phyloP scores from a whole-genome alignment of 2,888 invertebrate species.

The Nebria brevicollis region DNA sequence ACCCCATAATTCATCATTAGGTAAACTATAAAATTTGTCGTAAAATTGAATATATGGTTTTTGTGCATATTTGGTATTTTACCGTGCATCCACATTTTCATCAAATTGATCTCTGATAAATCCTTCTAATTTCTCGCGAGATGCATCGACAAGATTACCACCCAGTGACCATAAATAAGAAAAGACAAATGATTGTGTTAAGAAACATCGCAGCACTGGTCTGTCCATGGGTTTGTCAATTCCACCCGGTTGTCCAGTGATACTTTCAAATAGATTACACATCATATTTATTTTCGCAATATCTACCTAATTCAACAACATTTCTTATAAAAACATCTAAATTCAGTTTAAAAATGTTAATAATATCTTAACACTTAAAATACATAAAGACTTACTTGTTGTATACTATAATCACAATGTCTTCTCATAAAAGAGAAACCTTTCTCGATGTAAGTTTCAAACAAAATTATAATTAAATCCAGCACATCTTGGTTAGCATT shows the following conservation, averaged over 20 bases:
- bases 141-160: slow-evolving; percentile 80
- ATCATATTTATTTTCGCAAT: slow-evolving; percentile 83
- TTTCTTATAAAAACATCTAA: no score
- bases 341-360: no score
- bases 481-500: slow-evolving; percentile 68
- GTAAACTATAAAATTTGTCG: slow-evolving; percentile 67
- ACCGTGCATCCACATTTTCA: slow-evolving; percentile 74
- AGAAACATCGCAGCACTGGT: slow-evolving; percentile 70
- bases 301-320: slow-evolving; percentile 70
- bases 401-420: slow-evolving; percentile 77
- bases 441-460: slow-evolving; percentile 71
- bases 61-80: slow-evolving; percentile 31
- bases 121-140: slow-evolving; percentile 76
- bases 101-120: slow-evolving; percentile 77
- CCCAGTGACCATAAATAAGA: slow-evolving; percentile 86
- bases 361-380: not conserved
- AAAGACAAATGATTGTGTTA: slow-evolving; percentile 83
- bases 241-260: slow-evolving; percentile 71
- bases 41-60: not conserved
- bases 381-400: slow-evolving; percentile 69
- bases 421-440: slow-evolving; percentile 75
- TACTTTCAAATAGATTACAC: slow-evolving; percentile 77
- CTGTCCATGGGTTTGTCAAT: slow-evolving; percentile 66
- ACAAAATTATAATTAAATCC: slow-evolving; percentile 74
- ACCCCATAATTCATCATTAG: slow-evolving; percentile 78